phyloP scores from a whole-genome alignment of 1,140 invertebrate genomes.

The Aphaenogaster floridana region DNA sequence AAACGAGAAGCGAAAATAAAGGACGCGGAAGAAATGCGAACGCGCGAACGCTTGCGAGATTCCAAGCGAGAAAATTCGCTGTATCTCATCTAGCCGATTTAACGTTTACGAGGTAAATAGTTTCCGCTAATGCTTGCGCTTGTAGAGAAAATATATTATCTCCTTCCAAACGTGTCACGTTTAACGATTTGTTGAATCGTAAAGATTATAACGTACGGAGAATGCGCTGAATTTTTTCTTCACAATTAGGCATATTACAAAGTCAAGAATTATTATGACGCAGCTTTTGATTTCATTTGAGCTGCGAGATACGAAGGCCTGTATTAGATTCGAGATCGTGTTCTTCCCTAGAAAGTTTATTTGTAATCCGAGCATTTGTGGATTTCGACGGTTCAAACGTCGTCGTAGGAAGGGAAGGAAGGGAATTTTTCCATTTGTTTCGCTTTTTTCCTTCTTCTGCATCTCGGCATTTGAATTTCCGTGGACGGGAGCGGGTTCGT shows the following conservation, averaged over 20 bases:
- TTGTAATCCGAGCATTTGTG: neutral
- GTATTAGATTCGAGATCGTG: neutral
- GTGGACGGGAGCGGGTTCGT: slow-evolving; percentile 66
- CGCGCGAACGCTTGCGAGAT: neutral
- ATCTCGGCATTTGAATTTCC: slow-evolving; percentile 72
- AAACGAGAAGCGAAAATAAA: slow-evolving; percentile 24
- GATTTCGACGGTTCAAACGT: slow-evolving; percentile 23
- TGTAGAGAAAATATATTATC: neutral
- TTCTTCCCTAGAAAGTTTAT: slow-evolving; percentile 14
- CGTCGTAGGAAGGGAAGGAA: neutral
- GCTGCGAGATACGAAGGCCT: neutral
- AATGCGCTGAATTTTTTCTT: neutral
- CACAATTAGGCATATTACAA: neutral
- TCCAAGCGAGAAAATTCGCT: slow-evolving; percentile 45
- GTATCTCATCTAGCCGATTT: slow-evolving; percentile 25
- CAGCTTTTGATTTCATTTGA: slow-evolving; percentile 1
- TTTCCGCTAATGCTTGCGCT: neutral
- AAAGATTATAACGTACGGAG: neutral
- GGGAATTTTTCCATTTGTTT: slow-evolving; percentile 23
- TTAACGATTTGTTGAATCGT: neutral
- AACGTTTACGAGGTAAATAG: slow-evolving; percentile 14
- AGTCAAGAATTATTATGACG: neutral
- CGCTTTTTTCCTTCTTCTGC: neutral
- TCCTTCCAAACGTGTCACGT: neutral
- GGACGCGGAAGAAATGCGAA: neutral